These are phyloP conservation scores for Aphaenogaster rudis DNA, from an alignment of 1,140 invertebrate genomes.

Conservation along the genomic window DNA sequence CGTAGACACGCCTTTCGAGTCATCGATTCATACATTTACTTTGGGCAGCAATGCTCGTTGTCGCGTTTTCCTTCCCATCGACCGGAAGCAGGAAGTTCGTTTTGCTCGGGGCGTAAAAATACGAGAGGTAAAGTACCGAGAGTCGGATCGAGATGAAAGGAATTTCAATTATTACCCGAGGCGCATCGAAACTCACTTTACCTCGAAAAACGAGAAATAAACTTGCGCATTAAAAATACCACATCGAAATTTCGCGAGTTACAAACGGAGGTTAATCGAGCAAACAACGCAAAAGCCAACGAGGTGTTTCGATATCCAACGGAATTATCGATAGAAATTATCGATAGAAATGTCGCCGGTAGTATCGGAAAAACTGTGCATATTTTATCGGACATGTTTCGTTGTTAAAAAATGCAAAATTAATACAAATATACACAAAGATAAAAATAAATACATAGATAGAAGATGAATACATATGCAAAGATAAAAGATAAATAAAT, in stretches of 20 bases:
- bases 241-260: slow-evolving; percentile 36
- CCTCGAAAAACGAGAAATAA: slow-evolving; percentile 5
- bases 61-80: slow-evolving; percentile 11
- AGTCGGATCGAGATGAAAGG: slow-evolving; percentile 49
- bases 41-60: slow-evolving; percentile 24
- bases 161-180: slow-evolving; percentile 57
- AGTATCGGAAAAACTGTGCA: slow-evolving; percentile 8
- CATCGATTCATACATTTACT: slow-evolving; percentile 49
- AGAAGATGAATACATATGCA: not conserved
- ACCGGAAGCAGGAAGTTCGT: slow-evolving; percentile 37
- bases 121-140: slow-evolving; percentile 39
- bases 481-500: slow-evolving; percentile 1
- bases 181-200: slow-evolving; percentile 21
- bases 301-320: slow-evolving; percentile 29
- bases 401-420: slow-evolving; percentile 24
- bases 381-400: slow-evolving; percentile 39
- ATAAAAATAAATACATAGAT: not conserved
- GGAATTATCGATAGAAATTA: slow-evolving; percentile 35
- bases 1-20: slow-evolving; percentile 29
- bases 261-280: slow-evolving; percentile 35
- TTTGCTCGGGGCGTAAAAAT: slow-evolving; percentile 52
- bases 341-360: slow-evolving; percentile 14
- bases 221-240: slow-evolving; percentile 48
- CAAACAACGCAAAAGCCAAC: not conserved
- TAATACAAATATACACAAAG: not conserved